phyloP scores from a whole-genome alignment of 2,113 vertebrate species.

The Jaculus jaculus region DNA sequence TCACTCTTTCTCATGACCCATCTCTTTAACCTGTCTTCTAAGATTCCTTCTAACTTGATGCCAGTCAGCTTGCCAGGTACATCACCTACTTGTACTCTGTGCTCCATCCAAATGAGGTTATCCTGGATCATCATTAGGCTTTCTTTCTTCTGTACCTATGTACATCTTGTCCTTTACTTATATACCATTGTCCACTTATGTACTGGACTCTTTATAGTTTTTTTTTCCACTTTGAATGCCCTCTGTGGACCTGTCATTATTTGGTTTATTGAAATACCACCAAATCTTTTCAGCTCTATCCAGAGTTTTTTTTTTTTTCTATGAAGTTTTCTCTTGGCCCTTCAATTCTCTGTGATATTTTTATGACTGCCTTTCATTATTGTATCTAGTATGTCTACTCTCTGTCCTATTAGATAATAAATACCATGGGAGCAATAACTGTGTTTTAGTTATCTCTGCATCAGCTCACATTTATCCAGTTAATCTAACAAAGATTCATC shows the following conservation, averaged over 20 bases:
- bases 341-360: constrained; percentile 54
- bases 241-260: neutral
- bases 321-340: constrained; percentile 26
- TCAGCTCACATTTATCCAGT: constrained; percentile 37
- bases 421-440: constrained; percentile 28
- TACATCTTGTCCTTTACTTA: too few species aligned
- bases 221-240: neutral
- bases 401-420: constrained; percentile 59
- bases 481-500: constrained; percentile 69
- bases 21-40: constrained; percentile 12
- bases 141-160: neutral
- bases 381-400: constrained; percentile 37
- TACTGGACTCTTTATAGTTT: too few species aligned
- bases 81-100: neutral
- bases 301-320: constrained; percentile 10
- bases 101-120: constrained; percentile 17
- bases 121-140: neutral
- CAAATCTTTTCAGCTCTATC: neutral
- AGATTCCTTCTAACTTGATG: constrained; percentile 48
- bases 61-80: constrained; percentile 17
- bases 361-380: constrained; percentile 54
- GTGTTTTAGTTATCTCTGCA: constrained; percentile 55
- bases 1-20: neutral
- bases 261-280: neutral
- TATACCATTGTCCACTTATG: too few species aligned